Percentiles rank a stretch among this genome's conserved stretches.
Conservation (phyloP, 2,888 invertebrate species). For the Caradrina kadenii region DNA sequence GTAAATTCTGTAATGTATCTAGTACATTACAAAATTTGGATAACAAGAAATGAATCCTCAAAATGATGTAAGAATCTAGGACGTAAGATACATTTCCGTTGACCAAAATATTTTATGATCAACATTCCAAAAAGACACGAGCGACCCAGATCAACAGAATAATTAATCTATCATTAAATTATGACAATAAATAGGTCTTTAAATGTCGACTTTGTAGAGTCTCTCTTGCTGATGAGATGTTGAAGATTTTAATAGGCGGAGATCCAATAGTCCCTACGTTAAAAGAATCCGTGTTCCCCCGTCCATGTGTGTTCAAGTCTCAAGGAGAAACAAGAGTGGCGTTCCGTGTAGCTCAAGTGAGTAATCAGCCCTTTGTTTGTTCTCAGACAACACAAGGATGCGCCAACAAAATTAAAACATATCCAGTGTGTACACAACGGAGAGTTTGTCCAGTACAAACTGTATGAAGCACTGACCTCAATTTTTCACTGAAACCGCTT, state of each 20-base stretch:
- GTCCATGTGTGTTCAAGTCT: slow-evolving; percentile 66
- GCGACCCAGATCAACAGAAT: slow-evolving; percentile 42
- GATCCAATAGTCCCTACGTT: slow-evolving; percentile 22
- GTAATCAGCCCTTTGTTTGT: slow-evolving; percentile 76
- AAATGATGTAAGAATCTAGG: slow-evolving; percentile 45
- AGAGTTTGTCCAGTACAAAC: slow-evolving; percentile 68
- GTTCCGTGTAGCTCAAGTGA: slow-evolving; percentile 78
- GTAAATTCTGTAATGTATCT: slow-evolving; percentile 39
- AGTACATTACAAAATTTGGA: slow-evolving; percentile 45
- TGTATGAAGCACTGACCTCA: slow-evolving; percentile 71
- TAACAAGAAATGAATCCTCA: slow-evolving; percentile 41
- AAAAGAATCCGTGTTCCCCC: slow-evolving; percentile 44
- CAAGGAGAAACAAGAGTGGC: slow-evolving; percentile 79
- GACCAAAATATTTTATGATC: slow-evolving; percentile 35
- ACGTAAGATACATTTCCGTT: slow-evolving; percentile 52
- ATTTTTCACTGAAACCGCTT: slow-evolving; percentile 64
- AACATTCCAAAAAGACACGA: slow-evolving; percentile 37
- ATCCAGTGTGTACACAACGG: slow-evolving; percentile 68
- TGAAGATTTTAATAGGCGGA: slow-evolving; percentile 44
- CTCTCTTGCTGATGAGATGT: slow-evolving; percentile 21
- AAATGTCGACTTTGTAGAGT: slow-evolving; percentile 25
- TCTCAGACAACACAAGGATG: slow-evolving; percentile 69
- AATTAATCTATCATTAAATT: slow-evolving; percentile 52
- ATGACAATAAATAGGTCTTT: slow-evolving; percentile 38
- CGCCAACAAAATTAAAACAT: slow-evolving; percentile 71